A percentile compares a stretch with the other conserved stretches of the same genome.
Conservation (phyloP, 2,797 vertebrate species). For the Adelosebastes latens region DNA sequence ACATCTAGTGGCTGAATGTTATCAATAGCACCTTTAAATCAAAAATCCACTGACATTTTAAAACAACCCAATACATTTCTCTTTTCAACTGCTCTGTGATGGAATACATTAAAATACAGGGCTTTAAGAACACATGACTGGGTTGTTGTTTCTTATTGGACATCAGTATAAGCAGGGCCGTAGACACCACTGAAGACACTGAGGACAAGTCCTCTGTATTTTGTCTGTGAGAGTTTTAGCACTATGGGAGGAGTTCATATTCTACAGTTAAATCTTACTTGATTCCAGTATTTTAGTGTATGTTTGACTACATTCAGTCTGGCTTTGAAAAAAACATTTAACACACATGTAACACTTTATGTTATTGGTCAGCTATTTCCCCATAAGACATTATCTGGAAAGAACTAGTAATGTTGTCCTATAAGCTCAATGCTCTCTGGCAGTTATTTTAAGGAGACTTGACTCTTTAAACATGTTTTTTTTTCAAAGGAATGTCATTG, state of each 20-base stretch:
- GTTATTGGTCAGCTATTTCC: background rate
- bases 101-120: background rate
- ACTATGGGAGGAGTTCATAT: background rate
- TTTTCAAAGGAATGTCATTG: background rate
- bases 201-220: too few relatives aligned
- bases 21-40: too few relatives aligned
- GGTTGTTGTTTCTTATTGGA: background rate
- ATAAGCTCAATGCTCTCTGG: too few relatives aligned
- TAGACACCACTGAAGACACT: background rate
- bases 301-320: background rate
- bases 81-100: background rate
- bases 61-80: background rate
- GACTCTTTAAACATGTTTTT: background rate
- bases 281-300: background rate
- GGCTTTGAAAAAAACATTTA: background rate
- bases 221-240: background rate
- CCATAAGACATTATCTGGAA: background rate
- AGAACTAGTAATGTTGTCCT: background rate
- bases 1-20: too few relatives aligned
- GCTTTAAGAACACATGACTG: background rate
- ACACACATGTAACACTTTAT: background rate
- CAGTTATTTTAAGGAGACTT: background rate
- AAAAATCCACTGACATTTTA: background rate
- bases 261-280: background rate
- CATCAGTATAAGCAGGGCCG: accelerated